phyloP scores from a whole-genome alignment of 1,140 invertebrate species.

The Microplitis mediator region DNA sequence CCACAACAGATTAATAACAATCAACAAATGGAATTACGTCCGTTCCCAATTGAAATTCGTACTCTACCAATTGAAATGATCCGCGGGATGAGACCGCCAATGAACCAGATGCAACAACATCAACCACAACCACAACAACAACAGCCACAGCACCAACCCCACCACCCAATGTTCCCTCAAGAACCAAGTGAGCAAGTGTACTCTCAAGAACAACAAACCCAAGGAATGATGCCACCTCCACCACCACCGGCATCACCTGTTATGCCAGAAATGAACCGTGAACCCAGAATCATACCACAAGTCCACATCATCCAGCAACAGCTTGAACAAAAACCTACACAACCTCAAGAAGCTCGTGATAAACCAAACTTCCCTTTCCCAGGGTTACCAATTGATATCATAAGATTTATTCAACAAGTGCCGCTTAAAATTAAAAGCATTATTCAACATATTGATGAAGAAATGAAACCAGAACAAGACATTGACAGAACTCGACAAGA shows the following conservation, averaged over 20 bases:
- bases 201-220: conserved; percentile 41
- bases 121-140: conserved; percentile 39
- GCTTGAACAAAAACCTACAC: conserved; percentile 41
- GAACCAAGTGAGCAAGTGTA: conserved; percentile 32
- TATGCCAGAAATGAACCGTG: conserved; percentile 27
- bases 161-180: conserved; percentile 42
- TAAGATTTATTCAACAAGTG: conserved; percentile 53
- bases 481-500: conserved; percentile 52
- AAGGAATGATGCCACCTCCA: conserved; percentile 49
- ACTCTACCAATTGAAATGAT: conserved; percentile 47
- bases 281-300: conserved; percentile 43
- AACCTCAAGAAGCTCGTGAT: conserved; percentile 39
- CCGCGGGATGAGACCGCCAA: conserved; percentile 48
- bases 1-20: conserved; percentile 41
- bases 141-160: conserved; percentile 39
- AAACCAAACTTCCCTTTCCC: conserved; percentile 49
- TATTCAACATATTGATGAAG: conserved; percentile 53
- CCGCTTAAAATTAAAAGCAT: conserved; percentile 56
- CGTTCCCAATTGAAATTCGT: conserved; percentile 52
- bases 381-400: conserved; percentile 52
- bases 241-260: conserved; percentile 33
- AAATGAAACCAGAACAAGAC: conserved; percentile 44
- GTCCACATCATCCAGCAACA: conserved; percentile 45
- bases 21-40: conserved; percentile 46
- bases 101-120: conserved; percentile 42